These are phyloP conservation scores for Sminthopsis crassicaudata DNA, from an alignment of 2,113 vertebrate genomes.

Conservation along the genomic window DNA sequence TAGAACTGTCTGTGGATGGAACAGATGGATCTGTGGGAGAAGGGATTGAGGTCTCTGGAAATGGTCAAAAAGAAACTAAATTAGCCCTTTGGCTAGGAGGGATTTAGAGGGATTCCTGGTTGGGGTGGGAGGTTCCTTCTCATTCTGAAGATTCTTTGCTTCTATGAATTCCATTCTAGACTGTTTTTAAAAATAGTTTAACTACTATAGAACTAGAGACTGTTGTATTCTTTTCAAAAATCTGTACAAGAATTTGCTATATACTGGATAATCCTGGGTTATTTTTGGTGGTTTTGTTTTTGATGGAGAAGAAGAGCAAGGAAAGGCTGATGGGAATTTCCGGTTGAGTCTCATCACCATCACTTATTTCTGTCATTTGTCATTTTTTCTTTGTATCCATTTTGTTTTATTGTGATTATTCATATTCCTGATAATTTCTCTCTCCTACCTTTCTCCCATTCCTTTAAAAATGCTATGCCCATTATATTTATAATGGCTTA, in stretches of 20 bases:
- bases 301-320: background rate
- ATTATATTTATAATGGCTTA: conserved; percentile 10
- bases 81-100: background rate
- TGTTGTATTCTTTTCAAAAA: background rate
- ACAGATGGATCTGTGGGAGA: background rate
- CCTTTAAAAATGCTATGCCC: background rate
- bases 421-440: background rate
- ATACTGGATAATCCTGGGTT: background rate
- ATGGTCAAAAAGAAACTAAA: background rate
- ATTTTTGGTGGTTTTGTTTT: background rate
- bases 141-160: background rate
- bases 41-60: background rate
- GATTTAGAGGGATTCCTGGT: background rate
- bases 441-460: background rate
- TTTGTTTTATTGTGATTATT: background rate
- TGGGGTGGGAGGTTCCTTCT: background rate
- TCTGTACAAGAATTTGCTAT: background rate
- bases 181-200: background rate
- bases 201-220: background rate
- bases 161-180: conserved; percentile 20
- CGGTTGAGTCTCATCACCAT: background rate
- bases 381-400: background rate
- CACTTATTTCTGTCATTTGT: background rate
- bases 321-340: background rate
- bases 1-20: background rate